Evolutionary conservation across 2,797 vertebrate genomes (phyloP), one percentile per base, ranked within the genome.

Genomic region (Pyrrhura leucotis): DNA sequence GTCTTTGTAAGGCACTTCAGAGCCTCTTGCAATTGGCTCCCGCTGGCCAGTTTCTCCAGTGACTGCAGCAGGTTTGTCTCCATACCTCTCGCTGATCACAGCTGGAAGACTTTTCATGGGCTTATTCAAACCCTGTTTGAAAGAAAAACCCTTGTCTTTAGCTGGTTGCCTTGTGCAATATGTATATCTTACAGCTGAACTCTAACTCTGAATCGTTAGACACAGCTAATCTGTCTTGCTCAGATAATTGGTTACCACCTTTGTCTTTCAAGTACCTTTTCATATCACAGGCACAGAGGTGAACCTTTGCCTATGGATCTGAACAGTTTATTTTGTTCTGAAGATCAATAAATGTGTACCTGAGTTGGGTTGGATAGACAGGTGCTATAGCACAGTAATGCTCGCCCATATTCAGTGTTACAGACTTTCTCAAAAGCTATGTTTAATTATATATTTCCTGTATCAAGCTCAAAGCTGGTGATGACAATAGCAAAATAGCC

Each of bases 151-250:
- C 75, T 90, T 54, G 87, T 95, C 92, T 88, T 95, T 89, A 93
- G 96, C 96, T 96, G 96, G 95, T 96, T 97, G 93, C 95, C 96
- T 90, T 90, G 95, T 97, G 97, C 97, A 97, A 93, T 91, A 93
- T 96, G 71, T 97, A 56, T 97, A 84, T 95, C 79, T 95, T 89
- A 96, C 84, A 97, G 95, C 97, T 98, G 97, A 97, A 93, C 91
- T 97, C 82, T 95, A 96, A 92, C 89, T 94, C 75, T 94, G 23
- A 54, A 90, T 85, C 8, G 19, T 96, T 95, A 92, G 94, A 93
- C 79, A 86, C 78, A 78, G 91, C 96, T 90, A 85, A 65, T 88
- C 94, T 93, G 85, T 93, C 90, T 96, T 90, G 92, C 93, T 97
- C 92, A 91, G 86, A 96, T 92, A 35, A 12, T 94, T 97, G 94